Evolutionary conservation across 2,797 vertebrate genomes (phyloP).

Genomic region (Lateolabrax maculatus): DNA sequence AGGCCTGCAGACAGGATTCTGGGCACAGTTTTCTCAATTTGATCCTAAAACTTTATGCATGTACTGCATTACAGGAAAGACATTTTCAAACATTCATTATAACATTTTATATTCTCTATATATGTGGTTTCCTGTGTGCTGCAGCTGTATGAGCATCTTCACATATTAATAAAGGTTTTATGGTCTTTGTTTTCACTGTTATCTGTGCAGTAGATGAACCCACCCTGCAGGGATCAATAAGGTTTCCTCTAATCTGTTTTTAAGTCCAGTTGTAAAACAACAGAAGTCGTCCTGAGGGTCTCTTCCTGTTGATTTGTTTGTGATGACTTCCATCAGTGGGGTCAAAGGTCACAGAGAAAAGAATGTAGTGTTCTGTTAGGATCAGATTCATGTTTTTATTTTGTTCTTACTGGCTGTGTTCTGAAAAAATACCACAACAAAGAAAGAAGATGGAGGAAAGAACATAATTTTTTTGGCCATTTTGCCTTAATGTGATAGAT

Average conservation of each 20-base stretch:
- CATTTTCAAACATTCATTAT: too few relatives aligned
- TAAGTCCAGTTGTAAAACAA: constrained; percentile 44
- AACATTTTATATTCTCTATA: neutral
- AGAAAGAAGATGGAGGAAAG: neutral
- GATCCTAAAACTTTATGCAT: neutral
- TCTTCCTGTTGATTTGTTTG: constrained; percentile 8
- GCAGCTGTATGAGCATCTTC: neutral
- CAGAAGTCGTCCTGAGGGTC: constrained; percentile 1
- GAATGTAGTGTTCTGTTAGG: constrained; percentile 10
- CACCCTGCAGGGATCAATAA: neutral
- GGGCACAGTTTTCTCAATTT: neutral
- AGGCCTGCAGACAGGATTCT: neutral
- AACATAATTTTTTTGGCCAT: neutral
- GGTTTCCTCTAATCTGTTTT: neutral
- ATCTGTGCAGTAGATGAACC: neutral
- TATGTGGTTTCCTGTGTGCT: neutral
- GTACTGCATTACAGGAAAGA: neutral
- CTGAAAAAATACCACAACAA: neutral
- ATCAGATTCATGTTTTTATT: neutral
- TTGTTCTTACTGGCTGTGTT: too few relatives aligned
- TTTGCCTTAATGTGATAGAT: too few relatives aligned
- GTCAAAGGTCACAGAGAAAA: constrained; percentile 29
- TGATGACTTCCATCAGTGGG: neutral
- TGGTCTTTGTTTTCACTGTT: neutral
- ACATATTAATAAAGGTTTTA: neutral